Evolutionary conservation across 2,797 vertebrate genomes (phyloP), one percentile per base, ranked within the genome.

Genomic region (Sarcophilus harrisii): DNA sequence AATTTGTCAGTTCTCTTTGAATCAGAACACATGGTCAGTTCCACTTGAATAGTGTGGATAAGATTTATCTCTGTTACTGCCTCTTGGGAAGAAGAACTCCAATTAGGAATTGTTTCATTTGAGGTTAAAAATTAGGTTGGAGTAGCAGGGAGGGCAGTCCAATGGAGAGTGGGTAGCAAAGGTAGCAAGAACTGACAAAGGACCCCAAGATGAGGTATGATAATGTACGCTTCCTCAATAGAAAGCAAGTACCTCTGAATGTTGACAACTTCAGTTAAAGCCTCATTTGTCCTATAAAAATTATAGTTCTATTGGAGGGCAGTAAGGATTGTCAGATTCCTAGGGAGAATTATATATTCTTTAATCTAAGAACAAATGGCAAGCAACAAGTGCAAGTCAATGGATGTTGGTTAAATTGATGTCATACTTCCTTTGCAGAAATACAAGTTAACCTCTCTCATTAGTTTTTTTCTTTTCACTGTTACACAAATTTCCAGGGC

Each of bases 11-110:
- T 90, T 91, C 60, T 54, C 21, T 95, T 96, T 96, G 55, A 92
- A 96, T 93, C 57, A 58, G 91, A 90, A 91, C 14, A 66, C 14
- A 95, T 94, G 30, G 59, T n/a, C 57, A 28, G 58, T 21, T 49
- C 95, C 91, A 90, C 92, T 90, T 59, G 91, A 92, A 59, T 94
- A 93, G 14, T 92, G 54, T 66, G 30, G 93, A 87, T 92, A 30
- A 92, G 58, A 95, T 92, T 95, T 60, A 12, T 93, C n/a, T 96
- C 91, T 96, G 96, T 93, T 91, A 95, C 94, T 97, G 97, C 93
- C 94, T 97, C 94, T 58, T 11, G 90, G 93, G 95, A n/a, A 38
- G 3, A 73, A 73, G 66, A 73, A 73, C 14, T n/a, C 6, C n/a
- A 73, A 73, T 12, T 38, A 73, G 66, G 66, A 73, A 73, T 38